These are phyloP conservation scores for Penaeus indicus DNA, from an alignment of 1,140 invertebrate genomes.

Conservation along the genomic window DNA sequence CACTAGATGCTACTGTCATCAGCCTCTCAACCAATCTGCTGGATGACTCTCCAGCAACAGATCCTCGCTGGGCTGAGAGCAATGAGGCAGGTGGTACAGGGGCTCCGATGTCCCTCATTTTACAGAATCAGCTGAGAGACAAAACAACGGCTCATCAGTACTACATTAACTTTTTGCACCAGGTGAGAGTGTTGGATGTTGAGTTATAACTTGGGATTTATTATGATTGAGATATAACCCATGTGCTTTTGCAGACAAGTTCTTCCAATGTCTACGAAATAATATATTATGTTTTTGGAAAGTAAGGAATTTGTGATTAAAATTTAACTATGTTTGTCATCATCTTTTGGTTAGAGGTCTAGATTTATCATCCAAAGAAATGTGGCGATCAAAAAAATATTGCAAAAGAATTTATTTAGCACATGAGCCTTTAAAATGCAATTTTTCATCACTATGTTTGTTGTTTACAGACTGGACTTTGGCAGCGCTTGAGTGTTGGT, in stretches of 20 bases:
- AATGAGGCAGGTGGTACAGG: slow-evolving; percentile 64
- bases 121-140: slow-evolving; percentile 85
- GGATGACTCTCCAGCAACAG: slow-evolving; percentile 88
- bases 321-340: too few species aligned
- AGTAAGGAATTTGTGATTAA: too few species aligned
- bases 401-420: background rate
- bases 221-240: too few species aligned
- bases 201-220: background rate
- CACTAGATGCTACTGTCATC: slow-evolving; percentile 79
- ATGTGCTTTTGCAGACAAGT: too few species aligned
- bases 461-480: slow-evolving; percentile 59
- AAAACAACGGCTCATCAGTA: slow-evolving; percentile 84
- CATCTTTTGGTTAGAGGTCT: too few species aligned
- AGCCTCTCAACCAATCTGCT: slow-evolving; percentile 83
- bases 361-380: too few species aligned
- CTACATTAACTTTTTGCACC: slow-evolving; percentile 63
- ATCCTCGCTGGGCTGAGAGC: slow-evolving; percentile 84
- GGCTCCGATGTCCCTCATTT: slow-evolving; percentile 79
- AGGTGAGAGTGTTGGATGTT: slow-evolving; percentile 47
- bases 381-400: too few species aligned
- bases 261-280: too few species aligned
- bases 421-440: background rate
- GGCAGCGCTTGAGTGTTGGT: slow-evolving; percentile 54
- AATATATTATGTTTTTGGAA: too few species aligned
- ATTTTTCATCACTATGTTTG: background rate